Percentiles rank a stretch among this genome's conserved stretches.
Conservation (phyloP, 2,113 vertebrate genomes). For the Ochotona curzoniae region DNA sequence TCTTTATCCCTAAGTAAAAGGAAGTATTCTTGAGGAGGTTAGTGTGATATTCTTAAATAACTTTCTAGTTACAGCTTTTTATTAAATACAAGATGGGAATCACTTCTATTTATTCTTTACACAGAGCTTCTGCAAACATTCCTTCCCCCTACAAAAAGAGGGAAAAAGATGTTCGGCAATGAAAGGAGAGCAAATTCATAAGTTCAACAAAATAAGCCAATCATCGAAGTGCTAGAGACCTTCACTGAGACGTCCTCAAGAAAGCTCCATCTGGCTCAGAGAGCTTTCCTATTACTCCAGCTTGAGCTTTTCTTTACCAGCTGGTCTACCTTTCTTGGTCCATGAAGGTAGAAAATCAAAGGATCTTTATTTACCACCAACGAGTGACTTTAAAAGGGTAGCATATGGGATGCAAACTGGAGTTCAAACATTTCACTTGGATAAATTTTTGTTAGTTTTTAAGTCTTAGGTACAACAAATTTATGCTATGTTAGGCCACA, state of each 20-base stretch:
- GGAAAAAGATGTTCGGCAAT: neutral
- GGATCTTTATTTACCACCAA: neutral
- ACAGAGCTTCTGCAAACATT: neutral
- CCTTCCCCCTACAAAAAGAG: neutral
- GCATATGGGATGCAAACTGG: accelerated
- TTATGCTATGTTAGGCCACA: neutral
- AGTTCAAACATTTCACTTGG: neutral
- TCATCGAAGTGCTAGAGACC: neutral
- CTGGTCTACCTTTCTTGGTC: neutral
- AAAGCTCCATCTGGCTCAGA: neutral
- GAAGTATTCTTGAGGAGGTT: neutral
- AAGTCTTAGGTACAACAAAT: neutral
- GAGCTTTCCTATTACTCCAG: neutral
- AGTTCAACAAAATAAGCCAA: neutral
- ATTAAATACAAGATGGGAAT: neutral
- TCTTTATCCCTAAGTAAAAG: neutral
- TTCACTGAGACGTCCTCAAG: neutral
- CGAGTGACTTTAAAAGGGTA: neutral
- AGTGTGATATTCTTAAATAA: neutral
- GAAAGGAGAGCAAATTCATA: neutral
- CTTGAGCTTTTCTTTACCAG: neutral
- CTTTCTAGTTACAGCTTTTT: neutral
- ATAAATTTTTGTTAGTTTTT: neutral
- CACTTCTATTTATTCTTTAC: neutral
- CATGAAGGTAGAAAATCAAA: neutral